Evolutionary conservation across 1,140 invertebrate genomes (phyloP).

Genomic region (Diachasma alloeum): DNA sequence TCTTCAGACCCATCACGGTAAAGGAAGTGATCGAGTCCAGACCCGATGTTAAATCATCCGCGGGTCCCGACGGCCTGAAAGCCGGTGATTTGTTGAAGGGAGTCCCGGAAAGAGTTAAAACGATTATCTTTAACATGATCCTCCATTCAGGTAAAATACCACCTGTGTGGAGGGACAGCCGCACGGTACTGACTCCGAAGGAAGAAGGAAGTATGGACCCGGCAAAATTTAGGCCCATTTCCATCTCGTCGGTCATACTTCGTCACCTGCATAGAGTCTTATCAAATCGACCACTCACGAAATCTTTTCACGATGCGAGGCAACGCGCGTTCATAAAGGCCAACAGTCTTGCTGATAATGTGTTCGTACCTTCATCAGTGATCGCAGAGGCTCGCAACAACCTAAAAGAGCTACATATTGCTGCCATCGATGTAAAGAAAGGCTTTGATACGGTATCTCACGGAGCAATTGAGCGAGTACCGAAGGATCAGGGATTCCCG

Average conservation of each 20-base stretch:
- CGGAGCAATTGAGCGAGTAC: neutral
- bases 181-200: constrained; percentile 28
- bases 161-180: neutral
- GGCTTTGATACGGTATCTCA: constrained; percentile 50
- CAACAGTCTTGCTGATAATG: constrained; percentile 15
- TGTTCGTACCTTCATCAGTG: neutral
- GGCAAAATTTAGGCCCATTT: constrained; percentile 20
- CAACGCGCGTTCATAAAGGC: constrained; percentile 25
- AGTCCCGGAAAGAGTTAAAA: neutral
- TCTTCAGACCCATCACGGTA: neutral
- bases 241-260: constrained; percentile 25
- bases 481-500: neutral
- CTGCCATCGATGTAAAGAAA: constrained; percentile 41
- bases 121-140: constrained; percentile 11
- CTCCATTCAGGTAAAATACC: neutral
- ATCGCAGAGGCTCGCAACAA: neutral
- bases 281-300: neutral
- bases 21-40: neutral
- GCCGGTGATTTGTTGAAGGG: neutral
- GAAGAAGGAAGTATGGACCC: constrained; percentile 5
- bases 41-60: neutral
- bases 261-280: constrained; percentile 24
- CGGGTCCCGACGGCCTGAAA: constrained; percentile 16
- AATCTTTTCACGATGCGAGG: neutral
- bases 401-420: constrained; percentile 19